A percentile compares a stretch with the other conserved stretches of the same genome.
phyloP scores from a whole-genome alignment of 2,113 vertebrate species.

The Cyrtonyx montezumae region DNA sequence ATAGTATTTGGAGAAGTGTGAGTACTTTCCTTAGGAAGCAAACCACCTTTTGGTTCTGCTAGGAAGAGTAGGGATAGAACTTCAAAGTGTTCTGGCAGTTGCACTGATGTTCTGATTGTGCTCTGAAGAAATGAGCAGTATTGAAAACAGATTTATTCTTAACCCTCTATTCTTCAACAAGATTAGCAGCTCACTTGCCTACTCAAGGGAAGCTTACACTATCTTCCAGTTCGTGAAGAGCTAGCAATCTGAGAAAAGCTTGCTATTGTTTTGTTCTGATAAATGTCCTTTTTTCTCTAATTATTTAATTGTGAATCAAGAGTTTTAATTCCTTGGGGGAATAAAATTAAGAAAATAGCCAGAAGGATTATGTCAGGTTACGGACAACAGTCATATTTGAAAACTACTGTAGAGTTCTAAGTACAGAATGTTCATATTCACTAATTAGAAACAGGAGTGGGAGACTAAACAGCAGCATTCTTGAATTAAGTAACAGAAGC shows the following conservation, averaged over 20 bases:
- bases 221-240: not conserved
- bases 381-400: slow-evolving; percentile 10
- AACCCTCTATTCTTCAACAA: not conserved
- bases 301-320: not conserved
- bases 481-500: not conserved
- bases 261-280: slow-evolving; percentile 11
- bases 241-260: not conserved
- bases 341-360: not conserved
- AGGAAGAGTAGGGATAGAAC: not conserved
- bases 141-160: slow-evolving; percentile 8
- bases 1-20: not conserved
- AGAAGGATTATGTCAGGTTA: not conserved
- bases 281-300: not conserved
- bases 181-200: slow-evolving; percentile 1
- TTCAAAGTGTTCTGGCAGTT: not conserved
- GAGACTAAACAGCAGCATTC: not conserved
- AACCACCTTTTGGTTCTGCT: not conserved
- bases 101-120: not conserved
- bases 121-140: not conserved
- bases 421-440: not conserved
- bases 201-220: not conserved
- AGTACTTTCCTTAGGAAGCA: not conserved
- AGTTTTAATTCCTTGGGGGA: not conserved
- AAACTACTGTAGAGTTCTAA: not conserved
- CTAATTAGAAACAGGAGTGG: not conserved